Evolutionary conservation across 2,888 invertebrate genomes (phyloP).

Genomic region (Caenorhabditis virilis): DNA sequence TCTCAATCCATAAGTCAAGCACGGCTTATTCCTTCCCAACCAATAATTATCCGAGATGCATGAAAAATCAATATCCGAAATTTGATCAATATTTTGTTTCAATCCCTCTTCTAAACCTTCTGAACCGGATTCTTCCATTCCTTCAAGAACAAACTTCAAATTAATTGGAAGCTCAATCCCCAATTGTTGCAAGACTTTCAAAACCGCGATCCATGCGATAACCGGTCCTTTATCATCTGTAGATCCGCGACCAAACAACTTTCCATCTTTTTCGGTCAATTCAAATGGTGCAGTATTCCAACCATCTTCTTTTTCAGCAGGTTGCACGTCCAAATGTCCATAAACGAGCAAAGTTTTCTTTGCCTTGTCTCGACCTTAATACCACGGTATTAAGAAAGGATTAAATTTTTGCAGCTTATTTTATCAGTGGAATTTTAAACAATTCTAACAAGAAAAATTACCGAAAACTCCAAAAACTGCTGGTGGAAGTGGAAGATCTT

Average conservation of each 20-base stretch:
- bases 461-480: slow-evolving; percentile 72
- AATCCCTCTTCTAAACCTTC: slow-evolving; percentile 90
- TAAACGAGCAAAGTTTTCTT: slow-evolving; percentile 91
- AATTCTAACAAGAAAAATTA: neutral
- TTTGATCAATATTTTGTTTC: slow-evolving; percentile 68
- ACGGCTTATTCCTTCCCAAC: slow-evolving; percentile 94
- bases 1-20: slow-evolving; percentile 89
- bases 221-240: slow-evolving; percentile 91
- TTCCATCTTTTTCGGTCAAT: slow-evolving; percentile 84
- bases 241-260: slow-evolving; percentile 87
- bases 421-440: neutral
- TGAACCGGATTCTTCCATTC: slow-evolving; percentile 97
- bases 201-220: slow-evolving; percentile 90
- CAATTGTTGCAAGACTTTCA: slow-evolving; percentile 83
- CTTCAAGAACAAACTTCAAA: slow-evolving; percentile 89
- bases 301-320: slow-evolving; percentile 81
- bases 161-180: slow-evolving; percentile 76
- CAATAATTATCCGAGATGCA: slow-evolving; percentile 99
- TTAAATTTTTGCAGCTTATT: slow-evolving; percentile 7
- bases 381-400: slow-evolving; percentile 7
- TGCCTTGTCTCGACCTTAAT: slow-evolving; percentile 27
- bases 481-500: slow-evolving; percentile 55
- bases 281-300: slow-evolving; percentile 94
- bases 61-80: slow-evolving; percentile 82
- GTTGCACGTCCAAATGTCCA: slow-evolving; percentile 97